Conservation (phyloP, 2,888 invertebrate species). For the Drosophila recens region DNA sequence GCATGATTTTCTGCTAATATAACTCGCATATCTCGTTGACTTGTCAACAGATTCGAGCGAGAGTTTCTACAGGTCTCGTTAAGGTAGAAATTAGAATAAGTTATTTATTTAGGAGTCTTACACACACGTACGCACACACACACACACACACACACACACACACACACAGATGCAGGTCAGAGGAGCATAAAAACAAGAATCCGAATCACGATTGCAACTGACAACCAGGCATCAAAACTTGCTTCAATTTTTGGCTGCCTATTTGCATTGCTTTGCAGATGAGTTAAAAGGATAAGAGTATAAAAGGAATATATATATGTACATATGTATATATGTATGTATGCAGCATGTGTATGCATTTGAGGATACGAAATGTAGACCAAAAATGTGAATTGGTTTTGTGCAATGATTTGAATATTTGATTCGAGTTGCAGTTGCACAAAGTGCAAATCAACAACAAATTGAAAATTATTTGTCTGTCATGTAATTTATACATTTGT, state of each 20-base stretch:
- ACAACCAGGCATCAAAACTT: constrained; percentile 39
- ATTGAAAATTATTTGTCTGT: constrained; percentile 48
- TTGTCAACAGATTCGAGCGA: constrained; percentile 17
- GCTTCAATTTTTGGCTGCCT: constrained; percentile 43
- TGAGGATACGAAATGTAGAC: background rate
- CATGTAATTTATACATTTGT: constrained; percentile 45
- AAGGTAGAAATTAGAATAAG: constrained; percentile 42
- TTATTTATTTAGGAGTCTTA: constrained; percentile 43
- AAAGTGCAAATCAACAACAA: constrained; percentile 44
- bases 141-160: background rate
- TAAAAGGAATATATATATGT: background rate
- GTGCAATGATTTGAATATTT: constrained; percentile 50
- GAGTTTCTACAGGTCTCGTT: constrained; percentile 27
- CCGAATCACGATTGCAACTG: constrained; percentile 44
- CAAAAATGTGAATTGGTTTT: constrained; percentile 18
- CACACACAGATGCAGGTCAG: constrained; percentile 2
- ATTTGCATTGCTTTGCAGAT: constrained; percentile 36
- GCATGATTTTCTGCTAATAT: background rate
- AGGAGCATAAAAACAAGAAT: constrained; percentile 22
- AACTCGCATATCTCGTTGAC: background rate
- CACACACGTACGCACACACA: constrained; percentile 1
- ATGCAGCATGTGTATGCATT: constrained; percentile 6
- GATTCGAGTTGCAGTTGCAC: constrained; percentile 21
- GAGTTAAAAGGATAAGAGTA: background rate
- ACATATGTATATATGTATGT: too few relatives aligned